Evolutionary conservation across 2,797 vertebrate genomes (phyloP), one percentile per base, ranked within the genome.

Genomic region (Microctenopoma steveboyesi): DNA sequence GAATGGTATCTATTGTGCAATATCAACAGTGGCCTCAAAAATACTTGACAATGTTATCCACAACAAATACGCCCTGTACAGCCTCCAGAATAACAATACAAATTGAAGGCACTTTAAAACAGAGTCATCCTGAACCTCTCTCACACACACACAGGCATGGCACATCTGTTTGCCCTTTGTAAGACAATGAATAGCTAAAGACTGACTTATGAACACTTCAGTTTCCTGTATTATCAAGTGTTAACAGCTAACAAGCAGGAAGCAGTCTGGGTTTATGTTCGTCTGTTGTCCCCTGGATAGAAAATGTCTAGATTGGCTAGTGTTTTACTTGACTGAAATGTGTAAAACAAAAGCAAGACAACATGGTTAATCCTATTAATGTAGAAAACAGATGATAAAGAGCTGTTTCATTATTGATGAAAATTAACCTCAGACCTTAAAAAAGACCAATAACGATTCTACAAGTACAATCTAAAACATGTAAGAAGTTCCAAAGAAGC

Each of bases 51-150:
- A 67, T 48, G 67, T 59, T 46, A 69, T 65, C 40, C 56, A 67
- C 30, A 46, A 69, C 37, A 18, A 64, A 64, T 53, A 48, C 71
- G 49, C 54, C 57, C 61, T 39, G 62, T 47, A 62, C 51, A 76
- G 59, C 62, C 72, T 74, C 59, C 58, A 64, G 65, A 64, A 67
- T 30, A 58, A 71, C 30, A 35, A 79, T 61, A 82, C 61, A 64
- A 71, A 72, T 37, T 42, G n/a, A 91, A 93, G 92, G 92, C 92
- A 93, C 92, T 88, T 89, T 69, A 64, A 74, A 88, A 80, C 61
- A 65, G 40, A 74, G 57, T 76, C 28, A 22, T 60, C 69, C 51
- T 72, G 43, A 72, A 62, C 39, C 50, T 66, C 51, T 52, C 49
- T 18, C 60, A 53, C 60, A 53, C 16, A 57, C 59, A 63, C 22